Evolutionary conservation across 30 jellyfish, hydroid and myxozoan species (phyloP).

Genomic region (Cassiopea xamachana): DNA sequence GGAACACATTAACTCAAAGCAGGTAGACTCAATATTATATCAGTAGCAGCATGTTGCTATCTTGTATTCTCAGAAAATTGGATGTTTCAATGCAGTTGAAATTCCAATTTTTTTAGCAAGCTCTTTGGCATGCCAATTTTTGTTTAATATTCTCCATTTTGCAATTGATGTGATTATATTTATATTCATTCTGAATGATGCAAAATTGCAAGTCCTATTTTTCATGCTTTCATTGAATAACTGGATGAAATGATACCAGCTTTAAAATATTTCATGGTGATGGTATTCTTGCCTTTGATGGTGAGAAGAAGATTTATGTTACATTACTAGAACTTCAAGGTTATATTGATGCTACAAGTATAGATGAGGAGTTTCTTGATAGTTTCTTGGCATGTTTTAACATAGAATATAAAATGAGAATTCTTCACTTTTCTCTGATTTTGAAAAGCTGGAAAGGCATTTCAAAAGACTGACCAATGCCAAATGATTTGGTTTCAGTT

Average conservation of each 20-base stretch:
- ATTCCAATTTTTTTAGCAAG: neutral
- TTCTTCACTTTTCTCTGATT: neutral
- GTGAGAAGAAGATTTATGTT: constrained; percentile 1
- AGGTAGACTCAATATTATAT: constrained; percentile 16
- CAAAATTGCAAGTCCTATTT: too few relatives aligned
- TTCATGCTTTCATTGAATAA: constrained; percentile 11
- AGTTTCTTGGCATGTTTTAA: constrained; percentile 9
- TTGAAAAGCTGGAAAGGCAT: constrained; percentile 6
- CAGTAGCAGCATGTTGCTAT: too few relatives aligned
- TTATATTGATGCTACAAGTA: constrained; percentile 13
- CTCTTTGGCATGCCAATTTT: neutral
- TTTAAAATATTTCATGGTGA: constrained; percentile 41
- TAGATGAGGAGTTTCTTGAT: constrained; percentile 17
- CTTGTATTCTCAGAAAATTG: neutral
- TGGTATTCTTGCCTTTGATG: constrained; percentile 40
- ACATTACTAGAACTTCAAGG: constrained; percentile 9
- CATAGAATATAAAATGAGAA: neutral
- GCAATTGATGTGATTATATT: too few relatives aligned
- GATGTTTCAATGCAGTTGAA: neutral
- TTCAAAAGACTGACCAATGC: constrained; percentile 20
- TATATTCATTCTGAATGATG: too few relatives aligned
- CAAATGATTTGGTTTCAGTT: neutral
- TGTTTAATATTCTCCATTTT: neutral
- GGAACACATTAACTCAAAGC: constrained; percentile 79
- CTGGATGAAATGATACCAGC: constrained; percentile 32